Evolutionary conservation across 2,888 invertebrate species (phyloP), one percentile per base, ranked within the genome.

Genomic region (Hyles lineata): DNA sequence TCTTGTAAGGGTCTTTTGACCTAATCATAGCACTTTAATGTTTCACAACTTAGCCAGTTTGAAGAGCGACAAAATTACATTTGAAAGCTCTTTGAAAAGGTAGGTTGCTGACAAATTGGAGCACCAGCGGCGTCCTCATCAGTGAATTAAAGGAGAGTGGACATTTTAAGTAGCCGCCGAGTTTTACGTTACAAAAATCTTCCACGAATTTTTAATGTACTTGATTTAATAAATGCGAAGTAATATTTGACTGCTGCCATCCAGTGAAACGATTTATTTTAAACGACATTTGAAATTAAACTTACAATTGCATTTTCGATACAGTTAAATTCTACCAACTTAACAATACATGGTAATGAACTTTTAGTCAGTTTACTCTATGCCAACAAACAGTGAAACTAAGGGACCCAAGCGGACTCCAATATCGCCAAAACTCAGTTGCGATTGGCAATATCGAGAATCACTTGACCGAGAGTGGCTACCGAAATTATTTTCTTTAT

Each of bases 391-490:
- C n/a, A 23, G 43, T 67, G 4, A 67, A 67, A 43, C 21, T 23
- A 43, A 67, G 43, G 21, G 35, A 4, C 43, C 67, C 23, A 63
- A 35, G 50, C 9, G 11, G 35, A 23, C 43, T 50, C 67, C 23
- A 50, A 67, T 50, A 50, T 67, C 19, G 11, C 50, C 17, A 17
- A 50, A 67, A 67, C 50, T 7, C 21, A 8, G 23, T 21, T 29
- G 75, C 74, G 69, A 59, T 76, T 59, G 73, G 50, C 60, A 43
- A 71, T 63, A 73, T 74, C 77, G 75, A 32, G 69, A 77, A 76
- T 75, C 75, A 76, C 75, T 78, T 79, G 75, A 77, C 76, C 77
- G 75, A 73, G 73, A 74, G 74, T 70, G 74, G 67, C 72, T 75
- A 72, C 72, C 73, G 71, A 72, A 76, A 78, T 76, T 75, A 76